Conservation (phyloP, 2,888 invertebrate species). For the Drosophila picticornis region DNA sequence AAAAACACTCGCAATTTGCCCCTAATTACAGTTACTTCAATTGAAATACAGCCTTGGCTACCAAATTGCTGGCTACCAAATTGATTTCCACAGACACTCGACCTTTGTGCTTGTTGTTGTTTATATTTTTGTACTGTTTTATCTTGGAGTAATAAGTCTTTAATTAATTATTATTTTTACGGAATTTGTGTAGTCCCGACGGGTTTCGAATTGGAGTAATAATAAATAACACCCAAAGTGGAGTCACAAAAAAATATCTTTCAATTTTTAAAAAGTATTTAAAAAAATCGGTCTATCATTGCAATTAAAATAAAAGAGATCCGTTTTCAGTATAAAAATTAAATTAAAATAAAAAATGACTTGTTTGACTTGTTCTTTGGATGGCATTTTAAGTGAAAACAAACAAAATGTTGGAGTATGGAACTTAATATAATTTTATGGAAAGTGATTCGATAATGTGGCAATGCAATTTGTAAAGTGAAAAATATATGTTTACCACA, state of each 20-base stretch:
- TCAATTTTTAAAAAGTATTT: background rate
- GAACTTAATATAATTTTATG: background rate
- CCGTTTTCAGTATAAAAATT: background rate
- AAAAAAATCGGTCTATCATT: background rate
- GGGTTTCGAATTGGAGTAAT: background rate
- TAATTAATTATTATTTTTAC: background rate
- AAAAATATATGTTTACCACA: background rate
- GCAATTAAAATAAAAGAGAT: background rate
- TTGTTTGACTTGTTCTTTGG: background rate
- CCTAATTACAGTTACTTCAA: slow-evolving; percentile 42
- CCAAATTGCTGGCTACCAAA: slow-evolving; percentile 12
- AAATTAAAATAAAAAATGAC: background rate
- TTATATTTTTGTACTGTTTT: slow-evolving; percentile 25
- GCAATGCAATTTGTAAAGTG: background rate
- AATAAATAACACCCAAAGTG: background rate
- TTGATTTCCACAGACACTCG: slow-evolving; percentile 23
- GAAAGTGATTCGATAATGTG: background rate
- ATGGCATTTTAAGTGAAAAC: background rate
- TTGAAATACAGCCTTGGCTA: background rate
- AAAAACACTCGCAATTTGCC: slow-evolving; percentile 31
- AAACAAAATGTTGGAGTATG: background rate
- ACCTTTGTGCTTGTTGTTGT: slow-evolving; percentile 7
- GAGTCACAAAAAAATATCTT: background rate
- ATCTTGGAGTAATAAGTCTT: background rate
- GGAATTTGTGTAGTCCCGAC: background rate